Base-by-base conservation (phyloP, 30 jellyfish, hydroid and myxozoan species). In the Aurelia aurita region DNA sequence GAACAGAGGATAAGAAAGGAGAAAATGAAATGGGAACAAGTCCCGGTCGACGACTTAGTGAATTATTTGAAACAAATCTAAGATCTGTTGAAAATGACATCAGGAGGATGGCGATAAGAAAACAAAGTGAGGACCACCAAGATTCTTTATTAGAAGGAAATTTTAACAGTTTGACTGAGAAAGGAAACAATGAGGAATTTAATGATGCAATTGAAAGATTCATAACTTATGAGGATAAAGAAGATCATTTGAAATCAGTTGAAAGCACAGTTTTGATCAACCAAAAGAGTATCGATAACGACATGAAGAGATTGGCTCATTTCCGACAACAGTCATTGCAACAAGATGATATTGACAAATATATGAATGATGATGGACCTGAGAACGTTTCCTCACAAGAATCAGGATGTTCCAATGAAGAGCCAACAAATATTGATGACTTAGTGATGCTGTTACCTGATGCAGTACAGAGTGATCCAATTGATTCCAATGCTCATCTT, bases 191-290 rank as follows among this genome's bases (percentile, higher is more conserved):
- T 1, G 89, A 86, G 22, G 91, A 69, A 66, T 84, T 72, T 23
- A 69, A 67, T 35, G 85, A 74, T 22, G 26, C 65, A 9, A 61
- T 88, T 54, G 86, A 78, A 2, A 80, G 85, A 44, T 80, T 67
- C 35, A 80, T 80, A 28, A 70, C 94, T 19, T 80, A 89, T 55
- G 76, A 73, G 64, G 93, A 89, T 58, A 57, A 59, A 31, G 92
- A 78, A 47, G 97, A 88, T 39, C 90, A 88, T 64, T 59, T 88
- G 64, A 79, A 72, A 21, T 82, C 91, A 45, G 82, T 89, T 43
- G 97, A 89, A 72, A 89, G 58, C 39, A 76, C 96, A 19, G 78
- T 63, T 19, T 23, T 77, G 43, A 69, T 82, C 63, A 90, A 90
- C 64, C 74, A 69, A 26, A 90, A 75, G 54, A 73, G 60, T 44